Evolutionary conservation across 2,888 invertebrate genomes (phyloP), one percentile per base, ranked within the genome.

Genomic region (Agriopis leucophaearia): DNA sequence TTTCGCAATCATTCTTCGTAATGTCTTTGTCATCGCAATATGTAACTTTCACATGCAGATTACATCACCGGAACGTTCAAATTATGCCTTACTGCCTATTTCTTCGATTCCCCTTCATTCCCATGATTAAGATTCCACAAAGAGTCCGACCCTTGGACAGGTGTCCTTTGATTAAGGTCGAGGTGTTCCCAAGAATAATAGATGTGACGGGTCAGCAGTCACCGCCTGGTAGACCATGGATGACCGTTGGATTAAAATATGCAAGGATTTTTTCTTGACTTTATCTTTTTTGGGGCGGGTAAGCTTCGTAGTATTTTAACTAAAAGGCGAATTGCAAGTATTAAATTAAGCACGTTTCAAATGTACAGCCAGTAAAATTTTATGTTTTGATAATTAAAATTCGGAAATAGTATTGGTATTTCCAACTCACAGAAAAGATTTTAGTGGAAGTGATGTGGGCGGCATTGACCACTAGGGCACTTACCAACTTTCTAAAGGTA

Each of bases 131-230:
- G 88, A 91, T 88, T 87, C 89, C 87, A 81, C 74, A 83, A 87
- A 88, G 78, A 85, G 81, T 75, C 36, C 54, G 72, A 78, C 83
- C 88, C 88, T 82, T 74, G 80, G 82, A 89, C 92, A 93, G 93
- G 93, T 93, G 93, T 76, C 77, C 74, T 71, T 77, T 84, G 88
- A 89, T 89, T 88, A 93, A 93, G 93, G 93, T 92, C 90, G 91
- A 88, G 88, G 79, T 84, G 86, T 91, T 92, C 92, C 86, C 92
- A 93, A 42, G 55, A 57, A 62, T 58, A 60, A 51, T 45, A 40
- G 36, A 68, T 12, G 90, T 79, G 80, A 88, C 85, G 91, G 90
- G 88, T 87, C 91, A 87, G 79, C 88, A 85, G 76, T 73, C 82
- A 82, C 74, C 75, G 78, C 74, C 68, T 83, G 79, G 64, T 79